Evolutionary conservation across 1,140 invertebrate genomes (phyloP), one percentile per base, ranked within the genome.

Genomic region (Spodoptera frugiperda): DNA sequence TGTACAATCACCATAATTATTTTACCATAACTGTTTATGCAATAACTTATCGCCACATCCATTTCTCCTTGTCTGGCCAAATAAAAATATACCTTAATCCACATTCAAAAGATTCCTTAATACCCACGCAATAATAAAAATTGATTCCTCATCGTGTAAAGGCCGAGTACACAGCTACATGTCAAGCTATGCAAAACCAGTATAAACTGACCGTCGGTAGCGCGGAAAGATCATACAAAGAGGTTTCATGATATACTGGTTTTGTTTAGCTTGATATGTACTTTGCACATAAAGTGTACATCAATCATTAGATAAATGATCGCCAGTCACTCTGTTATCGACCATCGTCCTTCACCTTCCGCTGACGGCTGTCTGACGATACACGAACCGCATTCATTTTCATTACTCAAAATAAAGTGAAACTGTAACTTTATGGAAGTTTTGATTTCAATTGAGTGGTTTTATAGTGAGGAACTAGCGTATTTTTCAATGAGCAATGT

Each of bases 231-330:
- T 25, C 3, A 25, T 25, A 25, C 25, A 25, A 25, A 25, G 25
- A 2, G 5, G 5, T 2, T 3, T 25, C 25, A 25, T 25, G 25
- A 25, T 25, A 25, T 3, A 25, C 25, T 25, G 25, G 25, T 25
- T 25, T 25, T 25, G 25, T 25, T 2, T 25, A 25, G 1, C 25
- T 25, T 25, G 25, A 25, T 25, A 4, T 25, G 25, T 3, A 2
- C 3, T 25, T 25, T 25, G 25, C 5, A 25, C 25, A 25, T 25
- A 59, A 51, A 51, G 49, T 51, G 14, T 19, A 9, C 57, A 61
- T 61, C 57, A 61, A 61, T 61, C 57, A 61, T 61, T 30, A 44
- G 33, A 61, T 61, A 61, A 44, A 61, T 39, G 30, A 61, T 61
- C 33, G 30, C n/a, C 30, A 19, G 51, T 53, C 17, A 17, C 12